Evolutionary conservation across 2,797 vertebrate species (phyloP).

Genomic region (Setipinna tenuifilis): DNA sequence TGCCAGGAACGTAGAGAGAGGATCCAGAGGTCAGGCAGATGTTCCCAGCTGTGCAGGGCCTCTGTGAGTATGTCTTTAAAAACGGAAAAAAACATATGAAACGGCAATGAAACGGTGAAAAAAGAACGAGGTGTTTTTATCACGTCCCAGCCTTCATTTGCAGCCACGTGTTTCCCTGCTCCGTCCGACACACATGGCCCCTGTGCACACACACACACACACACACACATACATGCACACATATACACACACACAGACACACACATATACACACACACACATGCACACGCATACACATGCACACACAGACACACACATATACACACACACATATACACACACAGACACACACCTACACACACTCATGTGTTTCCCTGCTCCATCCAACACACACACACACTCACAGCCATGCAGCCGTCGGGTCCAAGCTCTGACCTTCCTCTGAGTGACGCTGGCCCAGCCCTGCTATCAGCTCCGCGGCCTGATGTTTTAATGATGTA

Average conservation of each 20-base stretch:
- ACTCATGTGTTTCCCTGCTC: neutral
- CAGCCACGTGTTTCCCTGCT: neutral
- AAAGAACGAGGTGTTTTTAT: constrained; percentile 16
- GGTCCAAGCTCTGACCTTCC: neutral
- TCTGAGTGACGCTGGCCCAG: constrained; percentile 29
- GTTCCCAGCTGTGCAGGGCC: constrained; percentile 52
- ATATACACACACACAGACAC: too few relatives aligned
- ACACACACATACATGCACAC: neutral
- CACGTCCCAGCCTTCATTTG: neutral
- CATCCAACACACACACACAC: neutral
- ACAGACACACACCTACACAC: too few relatives aligned
- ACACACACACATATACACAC: too few relatives aligned
- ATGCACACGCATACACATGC: neutral
- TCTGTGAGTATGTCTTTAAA: neutral
- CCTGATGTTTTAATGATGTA: too few relatives aligned
- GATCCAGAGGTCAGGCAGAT: constrained; percentile 72
- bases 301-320: neutral
- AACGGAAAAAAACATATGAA: neutral
- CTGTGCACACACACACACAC: neutral
- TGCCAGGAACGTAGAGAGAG: constrained; percentile 62
- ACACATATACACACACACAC: neutral
- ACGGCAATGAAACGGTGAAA: neutral
- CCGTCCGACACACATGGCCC: neutral
- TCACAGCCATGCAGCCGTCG: neutral
- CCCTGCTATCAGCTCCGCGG: constrained; percentile 27